Percentiles rank a stretch among this genome's conserved stretches.
These are phyloP conservation scores for Sebastolobus altivelis DNA, from an alignment of 2,797 vertebrate species.

Conservation along the genomic window DNA sequence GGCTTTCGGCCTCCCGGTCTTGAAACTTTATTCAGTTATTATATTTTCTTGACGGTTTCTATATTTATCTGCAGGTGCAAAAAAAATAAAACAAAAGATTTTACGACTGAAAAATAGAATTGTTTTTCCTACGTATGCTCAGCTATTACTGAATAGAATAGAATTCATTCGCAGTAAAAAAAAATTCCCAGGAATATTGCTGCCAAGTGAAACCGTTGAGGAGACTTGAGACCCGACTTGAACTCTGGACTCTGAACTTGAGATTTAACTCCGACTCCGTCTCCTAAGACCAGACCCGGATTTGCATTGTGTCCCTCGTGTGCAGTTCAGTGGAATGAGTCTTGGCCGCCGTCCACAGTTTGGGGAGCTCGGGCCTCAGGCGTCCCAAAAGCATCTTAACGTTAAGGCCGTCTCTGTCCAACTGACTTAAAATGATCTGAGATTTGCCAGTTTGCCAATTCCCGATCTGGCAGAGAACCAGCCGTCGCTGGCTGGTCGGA, in stretches of 20 bases:
- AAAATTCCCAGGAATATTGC: not conserved
- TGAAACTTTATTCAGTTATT: not conserved
- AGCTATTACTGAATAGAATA: not conserved
- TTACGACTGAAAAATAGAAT: not conserved
- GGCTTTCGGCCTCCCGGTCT: not conserved
- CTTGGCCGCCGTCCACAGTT: constrained; percentile 38
- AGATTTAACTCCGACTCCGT: constrained; percentile 4
- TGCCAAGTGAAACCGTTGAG: not conserved
- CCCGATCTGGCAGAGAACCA: constrained; percentile 56
- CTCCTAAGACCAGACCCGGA: constrained; percentile 2
- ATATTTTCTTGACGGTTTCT: not conserved
- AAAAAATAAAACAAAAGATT: not conserved
- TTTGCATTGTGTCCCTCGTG: constrained; percentile 9
- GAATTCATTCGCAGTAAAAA: not conserved
- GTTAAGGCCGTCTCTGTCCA: constrained; percentile 60
- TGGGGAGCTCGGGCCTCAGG: constrained; percentile 52
- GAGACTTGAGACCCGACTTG: not conserved
- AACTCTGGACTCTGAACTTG: constrained; percentile 14
- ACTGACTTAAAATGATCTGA: constrained; percentile 71
- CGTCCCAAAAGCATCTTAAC: constrained; percentile 64
- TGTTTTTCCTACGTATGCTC: not conserved
- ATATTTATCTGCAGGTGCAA: not conserved
- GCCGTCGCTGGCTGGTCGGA: constrained; percentile 38
- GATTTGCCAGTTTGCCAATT: constrained; percentile 69
- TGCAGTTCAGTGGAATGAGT: constrained; percentile 12